Base-by-base conservation (phyloP, 2,888 invertebrate genomes). In the Syritta pipiens region DNA sequence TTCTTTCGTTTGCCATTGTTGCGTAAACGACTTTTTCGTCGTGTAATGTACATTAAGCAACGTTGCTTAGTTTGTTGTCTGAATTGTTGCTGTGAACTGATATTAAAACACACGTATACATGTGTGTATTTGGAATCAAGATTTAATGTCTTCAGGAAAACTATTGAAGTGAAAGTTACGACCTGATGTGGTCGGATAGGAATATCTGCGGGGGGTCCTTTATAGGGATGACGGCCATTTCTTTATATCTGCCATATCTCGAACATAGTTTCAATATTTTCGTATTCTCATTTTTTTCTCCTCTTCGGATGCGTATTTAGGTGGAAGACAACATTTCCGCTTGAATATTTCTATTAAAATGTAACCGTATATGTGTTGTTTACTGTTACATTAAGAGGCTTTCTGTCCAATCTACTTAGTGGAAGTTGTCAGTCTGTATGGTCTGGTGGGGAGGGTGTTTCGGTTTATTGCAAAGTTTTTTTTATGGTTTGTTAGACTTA, bases 91-190 rank as follows among this genome's bases (percentile, higher is more conserved):
- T n/a, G n/a, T 35, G 26, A 10, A 46, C 24, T 55, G 35, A 46
- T 67, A 67, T 40, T 46, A 26, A 2, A 10, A 44, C 10, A 24
- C 49, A 42, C 28, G 30, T 42, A 22, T 68, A 44, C 10, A 24
- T 57, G 40, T 35, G 30, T 42, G 26, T 68, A 12, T 74, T 32
- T 42, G 17, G 24, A 42, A 49, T 20, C 49, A 62, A 57, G 55
- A 62, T 35, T 49, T 28, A 76, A 69, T 76, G 62, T 28, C 35
- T 69, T 68, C 35, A 26, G 68, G 42, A 55, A 76, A 57, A 63
- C 69, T 69, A 76, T 62, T 76, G 62, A 76, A 57, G 48, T 44
- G 35, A 57, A 63, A 63, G 68, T 49, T 62, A 62, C 35, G 46
- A 55, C 55, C n/a, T 42, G 40, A 30, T 53, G 67, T 5, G 46